Evolutionary conservation across 2,113 vertebrate genomes (phyloP).

Genomic region (Myodes glareolus): DNA sequence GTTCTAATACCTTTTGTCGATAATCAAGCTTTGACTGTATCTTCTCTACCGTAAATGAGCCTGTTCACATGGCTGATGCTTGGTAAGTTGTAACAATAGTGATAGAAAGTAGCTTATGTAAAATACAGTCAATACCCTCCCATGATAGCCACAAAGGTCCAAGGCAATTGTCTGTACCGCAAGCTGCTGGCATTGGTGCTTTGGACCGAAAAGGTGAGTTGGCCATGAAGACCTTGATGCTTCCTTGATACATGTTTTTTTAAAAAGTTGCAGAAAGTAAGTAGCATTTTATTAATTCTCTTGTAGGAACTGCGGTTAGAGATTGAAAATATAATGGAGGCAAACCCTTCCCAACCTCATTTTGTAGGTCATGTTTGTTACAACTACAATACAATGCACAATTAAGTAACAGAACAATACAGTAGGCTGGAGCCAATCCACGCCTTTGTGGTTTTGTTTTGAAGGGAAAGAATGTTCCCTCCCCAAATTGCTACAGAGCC

Average conservation of each 20-base stretch:
- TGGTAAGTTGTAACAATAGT: neutral
- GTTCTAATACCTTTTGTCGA: neutral
- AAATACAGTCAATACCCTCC: neutral
- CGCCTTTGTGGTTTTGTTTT: neutral
- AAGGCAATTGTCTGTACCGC: neutral
- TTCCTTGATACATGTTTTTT: neutral
- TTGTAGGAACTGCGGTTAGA: neutral
- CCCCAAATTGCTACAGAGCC: neutral
- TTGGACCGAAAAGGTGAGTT: neutral
- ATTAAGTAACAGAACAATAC: neutral
- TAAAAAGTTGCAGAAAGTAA: neutral
- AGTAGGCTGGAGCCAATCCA: neutral
- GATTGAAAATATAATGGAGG: neutral
- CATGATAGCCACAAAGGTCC: too few relatives aligned
- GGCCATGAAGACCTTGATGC: neutral
- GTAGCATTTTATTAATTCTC: constrained; percentile 2
- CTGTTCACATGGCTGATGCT: neutral
- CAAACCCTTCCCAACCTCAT: neutral
- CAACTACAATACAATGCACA: neutral
- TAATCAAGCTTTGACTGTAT: neutral
- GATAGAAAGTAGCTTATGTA: neutral
- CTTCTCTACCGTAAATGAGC: neutral
- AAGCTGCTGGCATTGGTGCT: neutral
- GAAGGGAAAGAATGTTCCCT: neutral
- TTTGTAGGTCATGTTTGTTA: neutral